These are phyloP conservation scores for Phodopus roborovskii DNA, from an alignment of 2,113 vertebrate species.

Conservation along the genomic window DNA sequence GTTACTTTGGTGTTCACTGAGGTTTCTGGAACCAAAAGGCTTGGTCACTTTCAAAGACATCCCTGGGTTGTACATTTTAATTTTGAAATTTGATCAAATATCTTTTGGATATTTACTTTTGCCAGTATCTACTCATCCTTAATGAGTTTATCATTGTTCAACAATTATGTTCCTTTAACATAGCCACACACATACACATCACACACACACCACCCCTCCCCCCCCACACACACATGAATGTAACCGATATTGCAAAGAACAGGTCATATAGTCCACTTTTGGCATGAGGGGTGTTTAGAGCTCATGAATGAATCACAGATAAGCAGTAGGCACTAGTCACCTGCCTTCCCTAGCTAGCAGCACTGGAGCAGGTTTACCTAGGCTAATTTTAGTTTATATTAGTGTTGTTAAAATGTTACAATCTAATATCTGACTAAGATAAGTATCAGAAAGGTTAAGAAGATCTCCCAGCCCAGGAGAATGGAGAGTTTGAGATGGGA, in stretches of 20 bases:
- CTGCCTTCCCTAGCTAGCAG: not conserved
- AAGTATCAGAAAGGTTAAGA: not conserved
- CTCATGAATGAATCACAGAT: not conserved
- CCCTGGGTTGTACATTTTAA: conserved; percentile 11
- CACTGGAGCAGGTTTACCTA: no score
- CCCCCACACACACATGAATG: not conserved
- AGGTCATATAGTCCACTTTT: not conserved
- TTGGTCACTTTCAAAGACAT: not conserved
- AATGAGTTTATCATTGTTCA: not conserved
- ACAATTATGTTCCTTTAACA: not conserved
- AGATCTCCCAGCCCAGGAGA: not conserved
- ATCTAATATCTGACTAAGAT: not conserved
- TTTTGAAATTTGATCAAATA: not conserved
- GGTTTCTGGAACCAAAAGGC: not conserved
- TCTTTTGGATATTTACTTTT: conserved; percentile 45
- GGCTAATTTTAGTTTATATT: not conserved
- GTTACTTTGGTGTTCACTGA: not conserved
- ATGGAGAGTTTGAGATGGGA: not conserved
- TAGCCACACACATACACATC: not conserved
- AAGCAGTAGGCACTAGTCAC: not conserved
- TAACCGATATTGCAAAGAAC: not conserved
- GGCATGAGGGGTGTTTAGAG: not conserved
- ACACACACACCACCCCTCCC: not conserved
- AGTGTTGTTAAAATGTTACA: not conserved
- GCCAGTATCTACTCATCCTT: not conserved